Base-by-base conservation (phyloP, 2,888 invertebrate species). In the Xestia ashworthii region DNA sequence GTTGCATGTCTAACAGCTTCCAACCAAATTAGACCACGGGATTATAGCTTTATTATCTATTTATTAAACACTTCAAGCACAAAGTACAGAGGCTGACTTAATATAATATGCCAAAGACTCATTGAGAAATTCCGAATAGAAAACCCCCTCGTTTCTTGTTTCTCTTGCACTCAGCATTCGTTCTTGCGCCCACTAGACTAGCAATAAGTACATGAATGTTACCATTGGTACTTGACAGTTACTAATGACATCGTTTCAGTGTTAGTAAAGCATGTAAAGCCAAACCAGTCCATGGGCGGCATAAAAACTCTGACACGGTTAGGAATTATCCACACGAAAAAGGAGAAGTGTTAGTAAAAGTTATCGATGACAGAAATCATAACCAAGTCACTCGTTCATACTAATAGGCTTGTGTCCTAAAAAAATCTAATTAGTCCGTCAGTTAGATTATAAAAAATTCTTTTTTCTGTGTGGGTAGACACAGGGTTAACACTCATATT, bases 1-100 rank as follows among this genome's bases (percentile, higher is more conserved):
- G 12, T 41, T 76, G 22, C 41, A 19, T 48, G 19, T 16, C 14
- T 73, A 5, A 58, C 19, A 62, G 46, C 32, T 70, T 5, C 38
- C 8, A 19, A 41, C 38, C 8, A 19, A 41, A 71, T 50, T 44
- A 22, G 50, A 19, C 25, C 16, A 41, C 32, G 22, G 82, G 79
- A 88, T 6, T 11, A 38, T 16, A 46, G 14, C 5, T 62, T 60
- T 46, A 5, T 53, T 19, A 9, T n/a, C n/a, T n/a, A n/a, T n/a
- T n/a, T n/a, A n/a, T n/a, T n/a, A n/a, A n/a, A n/a, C n/a, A n/a
- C n/a, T n/a, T n/a, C n/a, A n/a, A n/a, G n/a, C n/a, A n/a, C n/a
- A n/a, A n/a, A n/a, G n/a, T n/a, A n/a, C n/a, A n/a, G n/a, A n/a
- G n/a, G n/a, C n/a, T n/a, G n/a, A n/a, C n/a, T n/a, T n/a, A n/a